Base-by-base conservation (phyloP, 2,113 vertebrate species). In the Odocoileus hemionus region DNA sequence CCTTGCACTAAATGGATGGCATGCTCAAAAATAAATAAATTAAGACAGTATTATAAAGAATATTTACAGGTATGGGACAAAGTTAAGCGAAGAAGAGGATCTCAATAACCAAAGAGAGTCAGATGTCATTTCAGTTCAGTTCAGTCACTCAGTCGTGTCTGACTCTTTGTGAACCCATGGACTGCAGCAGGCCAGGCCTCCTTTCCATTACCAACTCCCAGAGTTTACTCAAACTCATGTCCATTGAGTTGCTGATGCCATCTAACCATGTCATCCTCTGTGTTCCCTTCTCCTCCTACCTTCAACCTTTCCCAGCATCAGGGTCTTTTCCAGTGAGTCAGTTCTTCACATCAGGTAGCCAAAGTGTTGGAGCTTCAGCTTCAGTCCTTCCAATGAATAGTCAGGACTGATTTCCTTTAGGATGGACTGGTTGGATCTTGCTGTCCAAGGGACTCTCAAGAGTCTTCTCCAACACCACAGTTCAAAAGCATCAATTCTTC, bases 91-190 rank as follows among this genome's bases (percentile, higher is more conserved):
- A 85, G 43, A 90, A 88, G 33, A 94, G 19, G 23, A 60, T 58
- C 36, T 93, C n/a, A 95, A 96, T 60, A 82, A 88, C 28, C 36
- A 94, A 94, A 92, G 28, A 94, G 4, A 93, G 30, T 26, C 61
- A 93, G 82, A 82, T 96, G n/a, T 64, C 39, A 87, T 84, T 70
- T 70, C 67, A 70, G 67, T 70, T 70, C 67, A 70, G 67, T 70
- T 39, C 64, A 70, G 19, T 70, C 67, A 39, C 19, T 70, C n/a
- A 39, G 5, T 39, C 2, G 1, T 70, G 67, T 70, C 67, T 1
- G 2, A 70, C n/a, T 23, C 19, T 70, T 70, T 70, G 19, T 21
- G 4, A 39, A n/a, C 67, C 10, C n/a, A 36, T 39, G 67, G 67
- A 39, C n/a, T 70, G n/a, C 67, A 70, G n/a, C 19, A 70, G 4